These are phyloP conservation scores for Tenthredo livida DNA, from an alignment of 2,888 invertebrate genomes.

Conservation along the genomic window DNA sequence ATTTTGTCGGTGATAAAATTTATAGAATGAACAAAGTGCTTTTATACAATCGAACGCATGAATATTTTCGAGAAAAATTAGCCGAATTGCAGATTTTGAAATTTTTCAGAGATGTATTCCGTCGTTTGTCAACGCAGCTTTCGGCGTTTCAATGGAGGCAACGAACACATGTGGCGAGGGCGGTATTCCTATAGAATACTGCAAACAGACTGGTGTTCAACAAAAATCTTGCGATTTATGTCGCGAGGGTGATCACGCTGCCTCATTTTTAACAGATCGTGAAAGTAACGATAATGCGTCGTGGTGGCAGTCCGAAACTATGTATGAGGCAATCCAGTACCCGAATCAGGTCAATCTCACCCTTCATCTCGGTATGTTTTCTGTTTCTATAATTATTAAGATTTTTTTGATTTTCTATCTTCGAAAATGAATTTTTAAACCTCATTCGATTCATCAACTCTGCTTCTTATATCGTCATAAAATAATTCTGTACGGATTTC, in stretches of 20 bases:
- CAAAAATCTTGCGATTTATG: conserved; percentile 91
- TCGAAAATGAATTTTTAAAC: no score
- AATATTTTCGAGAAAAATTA: not conserved
- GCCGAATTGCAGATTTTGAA: conserved; percentile 56
- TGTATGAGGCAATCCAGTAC: conserved; percentile 95
- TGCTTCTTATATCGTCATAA: not conserved
- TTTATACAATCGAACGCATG: not conserved
- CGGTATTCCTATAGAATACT: conserved; percentile 88
- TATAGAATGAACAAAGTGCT: not conserved
- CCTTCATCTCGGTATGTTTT: conserved; percentile 87
- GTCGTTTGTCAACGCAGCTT: conserved; percentile 98
- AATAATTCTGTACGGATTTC: not conserved
- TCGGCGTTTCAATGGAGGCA: conserved; percentile 91
- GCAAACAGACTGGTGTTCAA: conserved; percentile 93
- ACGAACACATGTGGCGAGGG: conserved; percentile 97
- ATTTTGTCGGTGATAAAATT: not conserved
- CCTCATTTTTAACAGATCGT: conserved; percentile 91
- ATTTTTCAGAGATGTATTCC: conserved; percentile 93
- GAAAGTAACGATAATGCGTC: conserved; percentile 94
- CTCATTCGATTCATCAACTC: not conserved
- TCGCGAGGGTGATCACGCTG: conserved; percentile 84
- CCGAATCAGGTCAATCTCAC: conserved; percentile 96
- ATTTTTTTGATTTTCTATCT: no score
- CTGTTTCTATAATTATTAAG: not conserved
- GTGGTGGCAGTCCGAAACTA: conserved; percentile 99